These are phyloP conservation scores for Polyommatus iphigenia DNA, from an alignment of 2,888 invertebrate species.

Conservation along the genomic window DNA sequence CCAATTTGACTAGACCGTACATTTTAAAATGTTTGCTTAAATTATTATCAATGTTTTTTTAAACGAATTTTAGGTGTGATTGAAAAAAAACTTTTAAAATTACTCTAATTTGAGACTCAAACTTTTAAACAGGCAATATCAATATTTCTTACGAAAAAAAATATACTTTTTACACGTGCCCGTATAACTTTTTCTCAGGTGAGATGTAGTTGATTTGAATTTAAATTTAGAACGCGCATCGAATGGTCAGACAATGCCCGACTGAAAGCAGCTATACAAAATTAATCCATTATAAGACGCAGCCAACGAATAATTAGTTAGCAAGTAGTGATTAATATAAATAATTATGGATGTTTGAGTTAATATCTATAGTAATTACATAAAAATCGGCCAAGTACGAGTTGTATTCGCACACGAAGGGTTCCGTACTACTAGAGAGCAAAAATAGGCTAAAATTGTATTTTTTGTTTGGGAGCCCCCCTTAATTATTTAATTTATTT, in stretches of 20 bases:
- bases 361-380: background rate
- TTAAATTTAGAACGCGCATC: constrained; percentile 55
- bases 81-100: background rate
- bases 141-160: background rate
- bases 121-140: background rate
- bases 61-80: background rate
- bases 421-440: too few species aligned
- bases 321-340: constrained; percentile 5
- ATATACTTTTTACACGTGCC: background rate
- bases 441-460: too few species aligned
- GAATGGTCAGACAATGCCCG: constrained; percentile 61
- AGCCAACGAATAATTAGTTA: constrained; percentile 25
- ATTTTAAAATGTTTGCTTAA: too few species aligned
- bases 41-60: too few species aligned
- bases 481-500: too few species aligned
- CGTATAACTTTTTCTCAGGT: constrained; percentile 39
- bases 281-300: constrained; percentile 56
- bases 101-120: background rate
- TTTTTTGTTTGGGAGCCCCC: too few species aligned
- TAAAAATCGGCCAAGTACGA: too few species aligned
- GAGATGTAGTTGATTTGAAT: constrained; percentile 63
- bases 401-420: too few species aligned
- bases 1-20: too few species aligned
- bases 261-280: constrained; percentile 66
- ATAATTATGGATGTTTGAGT: background rate